These are phyloP conservation scores for Todiramphus chloris DNA, from an alignment of 2,113 vertebrate genomes.

Conservation along the genomic window DNA sequence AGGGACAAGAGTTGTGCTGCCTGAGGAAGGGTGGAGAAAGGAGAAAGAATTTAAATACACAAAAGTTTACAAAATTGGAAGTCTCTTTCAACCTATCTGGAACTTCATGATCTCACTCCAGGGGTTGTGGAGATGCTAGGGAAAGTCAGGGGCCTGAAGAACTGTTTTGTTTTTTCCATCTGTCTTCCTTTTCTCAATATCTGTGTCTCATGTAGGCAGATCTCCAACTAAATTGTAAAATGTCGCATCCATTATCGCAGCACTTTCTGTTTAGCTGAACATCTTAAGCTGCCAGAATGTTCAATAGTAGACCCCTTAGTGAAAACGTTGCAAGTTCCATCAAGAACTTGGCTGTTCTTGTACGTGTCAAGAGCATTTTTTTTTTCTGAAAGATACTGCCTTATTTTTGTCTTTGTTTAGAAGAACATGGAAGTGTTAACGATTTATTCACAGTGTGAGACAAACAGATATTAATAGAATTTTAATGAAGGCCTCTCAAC, in stretches of 20 bases:
- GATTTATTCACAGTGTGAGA: conserved; percentile 57
- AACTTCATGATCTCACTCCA: not conserved
- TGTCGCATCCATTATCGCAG: conserved; percentile 4
- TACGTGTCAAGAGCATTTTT: not conserved
- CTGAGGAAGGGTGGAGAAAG: not conserved
- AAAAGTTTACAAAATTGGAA: not conserved
- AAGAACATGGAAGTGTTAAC: conserved; percentile 29
- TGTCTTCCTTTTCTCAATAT: conserved; percentile 21
- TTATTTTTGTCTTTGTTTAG: conserved; percentile 48
- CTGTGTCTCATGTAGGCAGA: conserved; percentile 22
- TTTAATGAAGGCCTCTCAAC: conserved; percentile 58
- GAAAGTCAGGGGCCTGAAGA: not conserved
- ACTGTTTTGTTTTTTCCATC: not conserved
- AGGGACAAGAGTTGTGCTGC: not conserved
- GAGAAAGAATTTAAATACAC: not conserved
- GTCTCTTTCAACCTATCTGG: not conserved
- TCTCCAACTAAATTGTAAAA: conserved; percentile 40
- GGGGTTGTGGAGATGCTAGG: not conserved
- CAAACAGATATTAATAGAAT: conserved; percentile 68
- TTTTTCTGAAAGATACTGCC: not conserved
- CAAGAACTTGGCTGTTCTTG: conserved; percentile 22
- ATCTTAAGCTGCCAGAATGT: conserved; percentile 42
- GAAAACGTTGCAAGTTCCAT: not conserved
- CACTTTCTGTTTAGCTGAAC: not conserved
- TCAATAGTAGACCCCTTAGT: not conserved